phyloP scores from a whole-genome alignment of 2,888 invertebrate genomes.

The Rhagium mordax region DNA sequence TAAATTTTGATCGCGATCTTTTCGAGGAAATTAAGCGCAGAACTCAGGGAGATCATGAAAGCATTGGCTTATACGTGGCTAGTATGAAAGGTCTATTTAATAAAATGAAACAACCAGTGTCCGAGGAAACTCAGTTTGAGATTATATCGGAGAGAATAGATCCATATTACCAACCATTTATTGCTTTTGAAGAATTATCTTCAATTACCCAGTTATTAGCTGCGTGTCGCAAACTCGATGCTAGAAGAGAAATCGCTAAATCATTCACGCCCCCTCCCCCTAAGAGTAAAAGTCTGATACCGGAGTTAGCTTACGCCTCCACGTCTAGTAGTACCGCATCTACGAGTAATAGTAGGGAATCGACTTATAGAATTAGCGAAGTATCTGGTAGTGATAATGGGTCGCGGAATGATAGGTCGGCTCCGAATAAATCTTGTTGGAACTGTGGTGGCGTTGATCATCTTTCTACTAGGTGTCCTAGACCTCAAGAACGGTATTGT shows the following conservation, averaged over 20 bases:
- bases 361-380: neutral
- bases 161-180: neutral
- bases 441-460: conserved; percentile 34
- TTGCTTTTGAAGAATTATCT: neutral
- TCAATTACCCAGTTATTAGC: neutral
- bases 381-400: too few species aligned
- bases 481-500: conserved; percentile 18
- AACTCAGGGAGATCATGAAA: neutral
- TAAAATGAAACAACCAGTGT: neutral
- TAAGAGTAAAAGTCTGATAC: conserved; percentile 17
- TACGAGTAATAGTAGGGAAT: neutral
- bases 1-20: neutral
- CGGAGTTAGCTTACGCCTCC: conserved; percentile 27
- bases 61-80: neutral
- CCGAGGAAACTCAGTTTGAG: conserved; percentile 4
- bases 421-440: neutral
- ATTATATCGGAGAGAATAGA: neutral
- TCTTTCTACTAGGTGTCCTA: conserved; percentile 18
- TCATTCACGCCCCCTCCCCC: conserved; percentile 7
- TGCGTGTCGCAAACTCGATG: conserved; percentile 36
- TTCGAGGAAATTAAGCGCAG: neutral
- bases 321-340: neutral
- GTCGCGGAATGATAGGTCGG: too few species aligned
- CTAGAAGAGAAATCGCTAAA: conserved; percentile 15
- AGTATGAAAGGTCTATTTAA: neutral